phyloP scores from a whole-genome alignment of 1,140 invertebrate genomes.

The Leptopilina boulardi region DNA sequence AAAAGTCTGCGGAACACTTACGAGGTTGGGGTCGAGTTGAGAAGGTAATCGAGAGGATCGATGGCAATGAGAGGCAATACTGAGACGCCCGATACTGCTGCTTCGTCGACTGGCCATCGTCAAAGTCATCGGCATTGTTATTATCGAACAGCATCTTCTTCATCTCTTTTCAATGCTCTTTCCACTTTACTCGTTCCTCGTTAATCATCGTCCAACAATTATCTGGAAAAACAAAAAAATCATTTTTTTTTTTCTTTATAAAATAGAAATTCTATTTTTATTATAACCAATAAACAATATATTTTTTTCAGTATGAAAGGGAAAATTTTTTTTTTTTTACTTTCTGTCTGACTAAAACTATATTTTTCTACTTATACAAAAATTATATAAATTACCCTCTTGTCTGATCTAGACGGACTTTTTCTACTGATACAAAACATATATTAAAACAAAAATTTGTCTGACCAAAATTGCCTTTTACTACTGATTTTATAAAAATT shows the following conservation, averaged over 20 bases:
- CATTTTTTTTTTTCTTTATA: neutral
- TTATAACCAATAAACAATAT: neutral
- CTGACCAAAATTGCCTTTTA: too few species aligned
- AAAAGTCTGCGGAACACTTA: constrained; percentile 47
- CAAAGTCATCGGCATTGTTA: constrained; percentile 57
- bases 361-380: too few species aligned
- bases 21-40: constrained; percentile 58
- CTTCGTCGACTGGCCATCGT: constrained; percentile 61
- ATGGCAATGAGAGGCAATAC: constrained; percentile 56
- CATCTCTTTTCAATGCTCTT: constrained; percentile 47
- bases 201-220: constrained; percentile 43
- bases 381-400: too few species aligned
- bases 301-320: too few species aligned
- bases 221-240: neutral
- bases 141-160: constrained; percentile 55
- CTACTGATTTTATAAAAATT: too few species aligned
- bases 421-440: too few species aligned
- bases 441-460: too few species aligned
- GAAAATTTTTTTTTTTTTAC: too few species aligned
- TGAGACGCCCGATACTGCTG: constrained; percentile 61
- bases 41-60: constrained; percentile 57
- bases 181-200: constrained; percentile 44
- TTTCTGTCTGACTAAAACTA: too few species aligned
- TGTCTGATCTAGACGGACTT: too few species aligned
- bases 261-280: neutral